Evolutionary conservation across 2,888 invertebrate species (phyloP).

Genomic region (Psylliodes chrysocephalus): DNA sequence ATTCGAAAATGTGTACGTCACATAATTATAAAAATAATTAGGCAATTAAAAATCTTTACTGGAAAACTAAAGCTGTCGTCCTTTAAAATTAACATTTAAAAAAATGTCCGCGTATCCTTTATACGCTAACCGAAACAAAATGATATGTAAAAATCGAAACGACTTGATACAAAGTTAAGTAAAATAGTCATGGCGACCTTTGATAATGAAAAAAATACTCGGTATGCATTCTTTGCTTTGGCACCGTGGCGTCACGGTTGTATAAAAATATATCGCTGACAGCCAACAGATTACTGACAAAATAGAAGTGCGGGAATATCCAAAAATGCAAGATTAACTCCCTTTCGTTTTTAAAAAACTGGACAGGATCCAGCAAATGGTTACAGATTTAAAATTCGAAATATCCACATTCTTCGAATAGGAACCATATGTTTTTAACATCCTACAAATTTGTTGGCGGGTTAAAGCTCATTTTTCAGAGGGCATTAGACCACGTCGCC

Average conservation of each 20-base stretch:
- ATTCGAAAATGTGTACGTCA: too few species aligned
- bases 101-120: background rate
- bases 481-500: background rate
- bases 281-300: background rate
- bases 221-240: background rate
- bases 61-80: background rate
- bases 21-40: too few species aligned
- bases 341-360: conserved; percentile 1
- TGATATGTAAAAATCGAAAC: too few species aligned
- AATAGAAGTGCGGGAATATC: background rate
- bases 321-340: background rate
- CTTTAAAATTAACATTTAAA: background rate
- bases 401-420: conserved; percentile 12
- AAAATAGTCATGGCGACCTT: conserved; percentile 10
- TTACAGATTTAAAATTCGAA: conserved; percentile 13
- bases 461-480: background rate
- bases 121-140: background rate
- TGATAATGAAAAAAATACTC: conserved; percentile 4
- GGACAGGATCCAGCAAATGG: conserved; percentile 19
- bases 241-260: conserved; percentile 5
- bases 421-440: conserved; percentile 18
- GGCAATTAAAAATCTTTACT: conserved; percentile 2
- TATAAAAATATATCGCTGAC: background rate
- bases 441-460: background rate
- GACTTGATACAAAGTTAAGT: conserved; percentile 2